Evolutionary conservation across 1,140 invertebrate species (phyloP).

Genomic region (Orius insidiosus): DNA sequence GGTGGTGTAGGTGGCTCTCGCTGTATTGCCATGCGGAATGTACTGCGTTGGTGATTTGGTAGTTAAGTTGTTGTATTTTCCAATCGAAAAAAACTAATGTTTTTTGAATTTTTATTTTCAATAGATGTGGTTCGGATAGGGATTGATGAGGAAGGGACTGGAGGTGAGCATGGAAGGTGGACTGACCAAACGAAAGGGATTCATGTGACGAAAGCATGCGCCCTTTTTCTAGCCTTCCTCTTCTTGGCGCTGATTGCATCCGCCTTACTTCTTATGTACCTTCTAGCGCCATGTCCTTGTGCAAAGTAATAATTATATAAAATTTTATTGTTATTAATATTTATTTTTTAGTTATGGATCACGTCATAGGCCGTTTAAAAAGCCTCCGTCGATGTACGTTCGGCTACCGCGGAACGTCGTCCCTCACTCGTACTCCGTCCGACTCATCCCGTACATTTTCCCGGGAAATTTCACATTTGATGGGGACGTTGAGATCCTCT

Average conservation of each 20-base stretch:
- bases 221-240: conserved; percentile 5
- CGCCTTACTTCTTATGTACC: conserved; percentile 9
- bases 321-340: no score
- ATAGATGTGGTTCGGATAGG: conserved; percentile 9
- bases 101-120: background rate
- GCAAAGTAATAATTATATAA: background rate
- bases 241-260: conserved; percentile 1
- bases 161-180: conserved; percentile 9
- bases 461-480: conserved; percentile 51
- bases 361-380: no score
- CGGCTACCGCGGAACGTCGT: conserved; percentile 43
- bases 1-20: no score
- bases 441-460: background rate
- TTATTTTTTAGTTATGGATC: no score
- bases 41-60: no score
- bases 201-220: conserved; percentile 8
- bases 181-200: conserved; percentile 3
- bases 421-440: conserved; percentile 42
- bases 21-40: no score
- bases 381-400: conserved; percentile 27
- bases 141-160: conserved; percentile 1
- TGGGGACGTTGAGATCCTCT: conserved; percentile 47
- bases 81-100: no score
- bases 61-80: no score
- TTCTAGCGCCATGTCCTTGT: conserved; percentile 5